Conservation (phyloP, 2,797 vertebrate genomes). For the Coluber constrictor region DNA sequence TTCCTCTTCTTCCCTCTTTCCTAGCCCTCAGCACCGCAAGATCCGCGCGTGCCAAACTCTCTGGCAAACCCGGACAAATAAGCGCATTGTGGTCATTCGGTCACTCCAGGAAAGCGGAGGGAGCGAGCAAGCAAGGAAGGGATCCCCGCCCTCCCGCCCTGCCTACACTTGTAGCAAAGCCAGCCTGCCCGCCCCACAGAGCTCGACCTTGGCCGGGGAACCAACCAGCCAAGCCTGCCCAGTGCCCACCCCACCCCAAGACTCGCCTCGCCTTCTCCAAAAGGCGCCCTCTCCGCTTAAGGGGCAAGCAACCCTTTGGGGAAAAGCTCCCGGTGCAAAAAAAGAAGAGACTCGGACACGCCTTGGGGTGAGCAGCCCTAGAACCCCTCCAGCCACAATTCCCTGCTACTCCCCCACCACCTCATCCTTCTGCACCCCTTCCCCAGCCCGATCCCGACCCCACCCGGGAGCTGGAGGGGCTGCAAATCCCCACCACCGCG, state of each 20-base stretch:
- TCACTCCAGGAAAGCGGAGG: not conserved
- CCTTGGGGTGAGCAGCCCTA: not conserved
- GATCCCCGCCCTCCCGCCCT: too few relatives aligned
- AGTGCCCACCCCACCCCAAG: not conserved
- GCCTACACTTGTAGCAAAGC: not conserved
- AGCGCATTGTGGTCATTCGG: not conserved
- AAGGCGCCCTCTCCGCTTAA: not conserved
- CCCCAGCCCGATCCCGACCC: not conserved
- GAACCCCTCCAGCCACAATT: not conserved
- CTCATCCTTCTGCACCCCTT: not conserved
- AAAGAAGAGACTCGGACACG: not conserved
- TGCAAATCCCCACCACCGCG: too few relatives aligned
- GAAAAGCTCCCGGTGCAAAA: not conserved
- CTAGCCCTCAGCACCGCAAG: not conserved
- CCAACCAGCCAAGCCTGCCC: not conserved
- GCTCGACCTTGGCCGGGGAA: not conserved
- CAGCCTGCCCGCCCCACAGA: too few relatives aligned
- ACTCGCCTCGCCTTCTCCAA: not conserved
- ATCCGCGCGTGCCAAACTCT: not conserved
- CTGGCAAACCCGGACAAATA: not conserved
- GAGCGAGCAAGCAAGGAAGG: not conserved
- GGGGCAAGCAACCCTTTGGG: not conserved
- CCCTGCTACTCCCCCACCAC: not conserved
- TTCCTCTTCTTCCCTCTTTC: too few relatives aligned
- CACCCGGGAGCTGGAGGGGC: too few relatives aligned